Evolutionary conservation across 1,140 invertebrate species (phyloP).

Genomic region (Macrotrachela quadricornifera): DNA sequence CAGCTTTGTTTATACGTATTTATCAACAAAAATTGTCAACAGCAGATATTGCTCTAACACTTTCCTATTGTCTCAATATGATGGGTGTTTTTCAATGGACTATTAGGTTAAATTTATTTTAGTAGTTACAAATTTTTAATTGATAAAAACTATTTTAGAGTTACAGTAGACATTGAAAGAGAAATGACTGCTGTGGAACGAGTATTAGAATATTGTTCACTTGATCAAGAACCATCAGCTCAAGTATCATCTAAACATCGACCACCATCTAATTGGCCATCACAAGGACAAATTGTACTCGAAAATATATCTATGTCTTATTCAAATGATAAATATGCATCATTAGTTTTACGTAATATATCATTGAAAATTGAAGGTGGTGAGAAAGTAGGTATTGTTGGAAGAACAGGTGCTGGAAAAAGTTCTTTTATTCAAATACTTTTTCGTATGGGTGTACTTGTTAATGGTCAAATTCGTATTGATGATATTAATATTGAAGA

Average conservation of each 20-base stretch:
- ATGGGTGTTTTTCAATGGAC: too few species aligned
- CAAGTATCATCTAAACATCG: not conserved
- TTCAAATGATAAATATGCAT: conserved; percentile 4
- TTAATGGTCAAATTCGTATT: conserved; percentile 36
- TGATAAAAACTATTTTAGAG: too few species aligned
- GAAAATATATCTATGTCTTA: conserved; percentile 6
- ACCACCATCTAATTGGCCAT: not conserved
- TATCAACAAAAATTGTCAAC: too few species aligned
- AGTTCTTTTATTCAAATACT: conserved; percentile 45
- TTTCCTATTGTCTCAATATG: too few species aligned
- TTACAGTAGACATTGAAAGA: too few species aligned
- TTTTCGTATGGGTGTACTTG: conserved; percentile 33
- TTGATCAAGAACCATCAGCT: too few species aligned
- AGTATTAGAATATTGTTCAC: conserved; percentile 1
- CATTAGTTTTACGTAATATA: conserved; percentile 1
- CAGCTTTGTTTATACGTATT: too few species aligned
- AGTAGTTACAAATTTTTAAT: not conserved
- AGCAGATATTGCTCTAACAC: too few species aligned
- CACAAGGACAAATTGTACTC: not conserved
- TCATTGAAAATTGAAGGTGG: not conserved
- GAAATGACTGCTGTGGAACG: conserved; percentile 4
- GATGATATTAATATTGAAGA: conserved; percentile 43
- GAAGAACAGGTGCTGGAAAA: conserved; percentile 64
- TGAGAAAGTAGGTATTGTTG: conserved; percentile 48
- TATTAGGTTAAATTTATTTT: too few species aligned